phyloP scores from a whole-genome alignment of 1,140 invertebrate species.

The Caenorhabditis remanei region DNA sequence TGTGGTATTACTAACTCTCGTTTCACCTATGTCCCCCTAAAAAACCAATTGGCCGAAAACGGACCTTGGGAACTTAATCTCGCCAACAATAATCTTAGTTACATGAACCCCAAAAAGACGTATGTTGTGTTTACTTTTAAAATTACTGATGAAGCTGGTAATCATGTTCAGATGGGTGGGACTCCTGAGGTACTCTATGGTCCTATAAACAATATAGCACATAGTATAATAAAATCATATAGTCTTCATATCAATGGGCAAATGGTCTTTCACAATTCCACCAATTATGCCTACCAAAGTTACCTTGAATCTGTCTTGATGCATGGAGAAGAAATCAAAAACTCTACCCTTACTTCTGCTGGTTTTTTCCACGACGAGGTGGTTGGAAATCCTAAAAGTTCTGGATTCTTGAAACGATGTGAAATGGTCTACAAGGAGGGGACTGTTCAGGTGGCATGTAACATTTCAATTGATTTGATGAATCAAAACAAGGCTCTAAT shows the following conservation, averaged over 20 bases:
- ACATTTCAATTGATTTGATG: not conserved
- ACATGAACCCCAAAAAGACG: no score
- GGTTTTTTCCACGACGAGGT: not conserved
- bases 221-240: not conserved
- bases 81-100: no score
- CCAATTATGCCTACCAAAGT: not conserved
- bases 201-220: no score
- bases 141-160: no score
- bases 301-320: not conserved
- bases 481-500: not conserved
- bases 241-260: not conserved
- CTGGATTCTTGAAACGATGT: not conserved
- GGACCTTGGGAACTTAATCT: no score
- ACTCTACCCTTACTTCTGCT: not conserved
- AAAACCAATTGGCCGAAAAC: no score
- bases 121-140: no score
- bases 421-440: not conserved
- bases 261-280: not conserved
- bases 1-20: no score
- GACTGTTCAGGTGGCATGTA: not conserved
- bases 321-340: not conserved
- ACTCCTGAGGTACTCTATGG: no score
- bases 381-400: not conserved
- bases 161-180: no score
- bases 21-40: no score